Base-by-base conservation (phyloP, 2,113 vertebrate genomes). In the Alouatta palliata region DNA sequence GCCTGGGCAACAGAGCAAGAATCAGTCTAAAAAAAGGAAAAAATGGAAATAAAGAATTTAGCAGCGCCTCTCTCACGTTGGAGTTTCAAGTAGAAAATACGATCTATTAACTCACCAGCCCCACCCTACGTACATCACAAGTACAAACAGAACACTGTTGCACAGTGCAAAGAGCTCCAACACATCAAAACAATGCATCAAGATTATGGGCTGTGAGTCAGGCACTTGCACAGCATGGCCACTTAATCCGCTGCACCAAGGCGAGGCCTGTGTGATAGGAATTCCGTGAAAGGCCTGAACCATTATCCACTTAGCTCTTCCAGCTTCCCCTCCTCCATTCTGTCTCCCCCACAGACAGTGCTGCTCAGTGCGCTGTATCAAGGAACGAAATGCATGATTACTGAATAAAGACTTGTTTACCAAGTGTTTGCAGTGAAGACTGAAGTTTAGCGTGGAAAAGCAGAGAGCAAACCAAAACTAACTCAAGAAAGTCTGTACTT, bases 311-410 rank as follows among this genome's bases (percentile, higher is more conserved):
- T 88, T 80, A 71, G n/a, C 76, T 96, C 45, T 93, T 79, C 35
- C 11, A 14, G 19, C 7, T 52, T 90, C 11, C 56, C 4, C 21
- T 70, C 61, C 54, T 12, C 43, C 9, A 4, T 14, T 71, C 40
- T 43, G 40, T 87, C 80, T 81, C 80, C 58, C 37, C 54, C 43
- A 56, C 17, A 37, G 37, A 81, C 76, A 79, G 16, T 35, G 52
- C 17, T 54, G 90, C 61, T 35, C 58, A 76, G 58, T 25, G 76
- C 35, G 25, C 27, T 27, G 7, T 49, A 71, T 37, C 92, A 73
- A 85, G 87, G 40, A 96, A 76, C 64, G n/a, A 40, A 93, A 79
- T 58, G 17, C 70, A 10, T 14, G 85, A 88, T 79, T 81, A 87
- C 32, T 25, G 77, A 95, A 47, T 68, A 66, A 81, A 82, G 12